Evolutionary conservation across 2,113 vertebrate species (phyloP), one percentile per base, ranked within the genome.

Genomic region (Columba livia): DNA sequence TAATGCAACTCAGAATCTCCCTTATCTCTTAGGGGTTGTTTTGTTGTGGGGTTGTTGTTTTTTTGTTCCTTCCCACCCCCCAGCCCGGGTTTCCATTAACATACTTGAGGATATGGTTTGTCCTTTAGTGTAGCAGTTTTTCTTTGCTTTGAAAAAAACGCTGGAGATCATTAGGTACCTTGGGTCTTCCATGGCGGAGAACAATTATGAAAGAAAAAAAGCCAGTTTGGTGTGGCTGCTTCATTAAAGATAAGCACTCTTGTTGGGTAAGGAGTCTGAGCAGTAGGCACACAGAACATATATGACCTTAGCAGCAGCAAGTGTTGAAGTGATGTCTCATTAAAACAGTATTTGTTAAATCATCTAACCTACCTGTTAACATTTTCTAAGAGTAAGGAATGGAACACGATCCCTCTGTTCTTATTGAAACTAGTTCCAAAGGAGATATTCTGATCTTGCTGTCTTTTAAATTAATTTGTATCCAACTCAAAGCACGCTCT

Each of bases 281-380:
- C 57, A 85, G 69, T 58, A 32, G 38, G 79, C 92, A 94, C 81
- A 51, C n/a, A 85, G 86, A 64, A 90, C 95, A 88, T 70, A 24
- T 12, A 75, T 89, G 97, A 96, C 96, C 97, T 97, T 86, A 64
- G 54, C 94, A 95, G 75, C 87, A 79, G 88, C 72, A 87, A 40
- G 86, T 36, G 36, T 18, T 94, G 74, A 88, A 66, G 32, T 58
- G 67, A 75, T 89, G 90, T 94, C 96, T 98, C 97, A 97, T 98
- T 97, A 97, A 93, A 94, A 61, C 70, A 81, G 74, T 78, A 83
- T 95, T 95, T 82, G 73, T 89, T 94, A 85, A 94, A 94, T 75
- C n/a, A 23, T 38, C 56, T 90, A 51, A 65, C 20, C 53, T 84
- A 50, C 56, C 56, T 11, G 23, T 81, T 86, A 79, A 70, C 79